Conservation (phyloP, 2,113 vertebrate genomes). For the Rana temporaria region DNA sequence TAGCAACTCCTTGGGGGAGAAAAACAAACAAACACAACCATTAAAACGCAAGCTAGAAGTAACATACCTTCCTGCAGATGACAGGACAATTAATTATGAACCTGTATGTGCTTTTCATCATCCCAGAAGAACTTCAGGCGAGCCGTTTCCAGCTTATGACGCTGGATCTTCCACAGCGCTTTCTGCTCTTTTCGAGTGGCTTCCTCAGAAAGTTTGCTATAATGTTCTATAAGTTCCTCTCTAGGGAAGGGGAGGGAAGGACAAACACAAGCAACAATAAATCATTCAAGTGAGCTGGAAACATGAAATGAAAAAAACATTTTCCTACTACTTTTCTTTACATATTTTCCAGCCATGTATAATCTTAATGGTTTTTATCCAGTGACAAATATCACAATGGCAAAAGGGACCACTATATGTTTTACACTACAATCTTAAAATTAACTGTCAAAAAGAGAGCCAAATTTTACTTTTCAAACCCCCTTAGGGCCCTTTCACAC, state of each 20-base stretch:
- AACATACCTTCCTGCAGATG: background rate
- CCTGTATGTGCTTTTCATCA: constrained; percentile 77
- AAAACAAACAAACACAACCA: background rate
- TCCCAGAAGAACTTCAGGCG: constrained; percentile 79
- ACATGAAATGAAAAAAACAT: no score
- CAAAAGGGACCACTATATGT: no score
- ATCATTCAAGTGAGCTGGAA: no score
- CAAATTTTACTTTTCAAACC: no score
- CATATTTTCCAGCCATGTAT: no score
- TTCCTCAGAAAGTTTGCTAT: constrained; percentile 89
- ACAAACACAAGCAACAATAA: background rate
- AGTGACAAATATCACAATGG: no score
- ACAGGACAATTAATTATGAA: constrained; percentile 61
- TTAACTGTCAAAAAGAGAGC: no score
- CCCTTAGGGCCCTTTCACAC: no score
- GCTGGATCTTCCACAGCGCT: constrained; percentile 88
- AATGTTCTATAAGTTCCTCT: constrained; percentile 90
- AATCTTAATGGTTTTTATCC: no score
- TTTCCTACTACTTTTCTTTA: no score
- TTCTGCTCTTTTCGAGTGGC: constrained; percentile 86
- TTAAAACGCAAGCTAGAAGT: background rate
- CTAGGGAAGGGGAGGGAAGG: constrained; percentile 64
- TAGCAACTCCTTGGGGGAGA: constrained; percentile 72
- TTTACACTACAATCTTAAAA: no score
- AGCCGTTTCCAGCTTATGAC: constrained; percentile 79